Evolutionary conservation across 2,113 vertebrate genomes (phyloP), one percentile per base, ranked within the genome.

Genomic region (Pseudorectes ferrugineus): DNA sequence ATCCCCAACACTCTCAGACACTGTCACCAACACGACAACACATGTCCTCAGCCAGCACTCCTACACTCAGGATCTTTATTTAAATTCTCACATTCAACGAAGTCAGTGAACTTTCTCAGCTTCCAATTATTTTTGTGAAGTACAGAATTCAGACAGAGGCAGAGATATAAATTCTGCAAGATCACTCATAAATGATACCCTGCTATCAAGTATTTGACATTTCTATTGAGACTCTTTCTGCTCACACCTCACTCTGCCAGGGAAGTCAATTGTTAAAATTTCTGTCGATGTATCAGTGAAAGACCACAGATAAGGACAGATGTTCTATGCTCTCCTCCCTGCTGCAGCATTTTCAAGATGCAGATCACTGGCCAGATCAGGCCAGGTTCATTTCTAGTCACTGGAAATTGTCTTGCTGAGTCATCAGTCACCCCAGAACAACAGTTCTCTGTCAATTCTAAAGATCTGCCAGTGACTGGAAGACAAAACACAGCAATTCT

Each of bases 81-180:
- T 93, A 29, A 85, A 76, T 88, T 76, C 33, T 58, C 49, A 43
- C 2, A 18, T 76, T 92, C 74, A 92, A 28, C 0, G 0, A 92
- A 89, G 62, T 78, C 93, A 79, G 40, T 33, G n/a, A 94, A 95
- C 87, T 80, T 90, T 45, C 68, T 76, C 75, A 80, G 88, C 67
- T 89, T 88, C 55, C 63, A n/a, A 90, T 77, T 92, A 85, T 71
- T 83, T 92, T 62, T 72, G 62, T 51, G 5, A 75, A 74, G 66
- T 38, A 93, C 16, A 72, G 65, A 91, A 89, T 19, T 70, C 81
- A 89, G 63, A 71, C 20, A 28, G 67, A 93, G 72, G 31, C 40
- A 89, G n/a, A 84, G 46, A 67, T 1, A 25, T 0, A 40, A 77
- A 88, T 80, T 49, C 67, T 74, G 59, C 43, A 77, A 46, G 46